phyloP scores from a whole-genome alignment of 2,113 vertebrate species.

The Pristiophorus japonicus region DNA sequence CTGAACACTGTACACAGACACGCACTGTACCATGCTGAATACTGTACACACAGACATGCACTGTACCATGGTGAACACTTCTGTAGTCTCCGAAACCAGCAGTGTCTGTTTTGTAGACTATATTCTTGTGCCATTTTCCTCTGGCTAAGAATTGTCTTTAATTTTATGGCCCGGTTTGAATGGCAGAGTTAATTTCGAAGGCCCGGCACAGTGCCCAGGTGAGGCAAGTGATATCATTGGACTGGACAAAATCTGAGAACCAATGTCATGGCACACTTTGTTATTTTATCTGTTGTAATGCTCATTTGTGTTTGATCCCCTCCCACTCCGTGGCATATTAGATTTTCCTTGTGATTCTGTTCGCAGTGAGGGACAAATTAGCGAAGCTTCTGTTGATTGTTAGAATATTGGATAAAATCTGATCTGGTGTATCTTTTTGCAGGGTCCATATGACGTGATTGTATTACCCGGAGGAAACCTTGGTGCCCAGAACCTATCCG shows the following conservation, averaged over 20 bases:
- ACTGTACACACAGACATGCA: too few species aligned
- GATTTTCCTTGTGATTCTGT: background rate
- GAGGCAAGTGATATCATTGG: background rate
- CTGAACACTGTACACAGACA: too few species aligned
- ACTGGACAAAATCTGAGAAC: too few species aligned
- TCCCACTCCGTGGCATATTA: background rate
- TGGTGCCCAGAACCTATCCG: constrained; percentile 85
- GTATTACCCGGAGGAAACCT: constrained; percentile 86
- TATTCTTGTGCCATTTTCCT: background rate
- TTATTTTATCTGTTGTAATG: background rate
- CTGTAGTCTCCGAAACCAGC: background rate
- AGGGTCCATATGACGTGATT: constrained; percentile 92
- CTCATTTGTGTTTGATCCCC: background rate
- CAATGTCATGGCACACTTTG: background rate
- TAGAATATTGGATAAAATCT: background rate
- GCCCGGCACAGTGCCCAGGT: background rate
- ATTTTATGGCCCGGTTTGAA: background rate
- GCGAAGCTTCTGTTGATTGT: background rate
- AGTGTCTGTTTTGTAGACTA: background rate
- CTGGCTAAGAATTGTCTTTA: background rate
- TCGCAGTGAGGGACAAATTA: background rate
- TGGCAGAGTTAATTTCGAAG: background rate
- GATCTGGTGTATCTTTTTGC: constrained; percentile 32
- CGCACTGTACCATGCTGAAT: background rate
- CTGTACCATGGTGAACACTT: background rate